Percentiles rank a stretch among this genome's conserved stretches.
Conservation (phyloP, 2,113 vertebrate genomes). For the Haliaeetus leucogaster region DNA sequence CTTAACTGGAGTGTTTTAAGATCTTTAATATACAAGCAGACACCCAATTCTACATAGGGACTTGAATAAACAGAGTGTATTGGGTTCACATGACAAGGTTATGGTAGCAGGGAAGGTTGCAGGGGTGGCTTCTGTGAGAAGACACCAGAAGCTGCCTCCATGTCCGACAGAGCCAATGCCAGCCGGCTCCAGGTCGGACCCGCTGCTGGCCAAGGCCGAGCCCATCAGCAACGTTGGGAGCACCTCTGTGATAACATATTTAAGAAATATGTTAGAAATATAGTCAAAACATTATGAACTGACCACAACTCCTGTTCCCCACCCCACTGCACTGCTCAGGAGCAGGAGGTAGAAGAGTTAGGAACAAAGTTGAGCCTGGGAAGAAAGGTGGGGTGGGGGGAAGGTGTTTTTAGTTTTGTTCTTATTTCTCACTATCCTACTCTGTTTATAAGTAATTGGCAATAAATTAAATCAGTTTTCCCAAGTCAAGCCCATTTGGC, state of each 20-base stretch:
- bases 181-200: accelerated
- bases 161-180: background rate
- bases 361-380: background rate
- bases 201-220: background rate
- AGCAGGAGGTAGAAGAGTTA: background rate
- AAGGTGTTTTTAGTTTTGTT: background rate
- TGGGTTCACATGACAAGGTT: accelerated
- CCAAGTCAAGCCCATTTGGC: background rate
- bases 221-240: background rate
- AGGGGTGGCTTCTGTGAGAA: background rate
- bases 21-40: background rate
- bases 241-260: background rate
- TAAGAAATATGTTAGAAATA: background rate
- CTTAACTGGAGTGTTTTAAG: background rate
- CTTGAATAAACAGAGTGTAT: background rate
- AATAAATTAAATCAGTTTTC: background rate
- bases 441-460: background rate
- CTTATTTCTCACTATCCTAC: background rate
- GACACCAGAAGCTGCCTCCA: background rate
- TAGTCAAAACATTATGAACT: background rate
- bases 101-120: background rate
- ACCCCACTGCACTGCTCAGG: accelerated
- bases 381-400: background rate
- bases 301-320: accelerated
- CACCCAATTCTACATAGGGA: background rate